Percentiles rank a stretch among this genome's conserved stretches.
phyloP scores from a whole-genome alignment of 2,888 invertebrate genomes.

The Tetragonisca angustula region DNA sequence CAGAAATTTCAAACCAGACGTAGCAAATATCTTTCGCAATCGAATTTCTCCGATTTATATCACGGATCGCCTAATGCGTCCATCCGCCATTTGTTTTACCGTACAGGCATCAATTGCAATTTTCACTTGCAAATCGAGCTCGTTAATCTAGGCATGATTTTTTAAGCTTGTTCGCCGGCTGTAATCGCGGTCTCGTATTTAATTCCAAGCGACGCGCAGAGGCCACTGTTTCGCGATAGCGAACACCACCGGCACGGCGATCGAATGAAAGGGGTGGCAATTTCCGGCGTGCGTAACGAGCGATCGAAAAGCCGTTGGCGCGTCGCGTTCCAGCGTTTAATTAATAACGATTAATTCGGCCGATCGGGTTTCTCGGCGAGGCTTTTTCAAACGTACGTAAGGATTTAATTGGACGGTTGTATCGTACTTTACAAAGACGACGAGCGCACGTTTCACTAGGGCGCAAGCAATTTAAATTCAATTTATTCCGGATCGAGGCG shows the following conservation, averaged over 20 bases:
- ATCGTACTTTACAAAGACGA: not conserved
- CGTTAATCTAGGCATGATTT: not conserved
- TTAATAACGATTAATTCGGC: constrained; percentile 41
- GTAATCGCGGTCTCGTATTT: not conserved
- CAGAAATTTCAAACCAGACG: not conserved
- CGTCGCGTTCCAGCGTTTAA: constrained; percentile 3
- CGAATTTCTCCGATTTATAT: not conserved
- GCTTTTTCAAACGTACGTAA: constrained; percentile 23
- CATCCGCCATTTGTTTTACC: not conserved
- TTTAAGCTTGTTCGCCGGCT: not conserved
- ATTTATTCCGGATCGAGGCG: constrained; percentile 23
- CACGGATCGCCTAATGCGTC: not conserved
- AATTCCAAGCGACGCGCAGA: not conserved
- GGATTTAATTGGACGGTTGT: constrained; percentile 35
- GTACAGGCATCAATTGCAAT: not conserved
- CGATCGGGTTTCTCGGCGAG: constrained; percentile 16
- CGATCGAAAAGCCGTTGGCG: not conserved
- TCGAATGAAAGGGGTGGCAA: not conserved
- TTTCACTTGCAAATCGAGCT: not conserved
- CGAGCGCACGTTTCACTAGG: not conserved
- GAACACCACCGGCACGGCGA: not conserved
- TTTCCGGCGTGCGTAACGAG: constrained; percentile 12
- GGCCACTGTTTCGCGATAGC: not conserved
- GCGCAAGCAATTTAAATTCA: constrained; percentile 36
- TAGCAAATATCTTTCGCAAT: not conserved